Evolutionary conservation across 2,113 vertebrate genomes (phyloP).

Genomic region (Microcebus griseorufus): DNA sequence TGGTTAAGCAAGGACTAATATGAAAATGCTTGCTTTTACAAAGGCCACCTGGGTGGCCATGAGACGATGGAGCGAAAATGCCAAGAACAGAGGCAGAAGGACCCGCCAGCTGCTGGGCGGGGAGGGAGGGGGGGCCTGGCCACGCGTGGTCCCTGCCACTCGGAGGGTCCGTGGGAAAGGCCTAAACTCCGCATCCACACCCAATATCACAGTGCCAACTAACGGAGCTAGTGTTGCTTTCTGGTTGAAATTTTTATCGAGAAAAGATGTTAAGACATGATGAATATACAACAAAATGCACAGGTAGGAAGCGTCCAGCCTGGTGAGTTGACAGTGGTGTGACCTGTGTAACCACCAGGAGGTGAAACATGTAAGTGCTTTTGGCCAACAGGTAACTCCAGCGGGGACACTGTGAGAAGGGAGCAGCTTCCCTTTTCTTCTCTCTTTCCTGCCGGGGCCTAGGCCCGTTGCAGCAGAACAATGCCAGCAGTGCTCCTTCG

Average conservation of each 20-base stretch:
- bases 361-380: background rate
- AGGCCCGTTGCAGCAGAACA: accelerated
- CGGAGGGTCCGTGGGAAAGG: background rate
- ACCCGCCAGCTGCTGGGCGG: background rate
- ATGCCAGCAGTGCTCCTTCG: background rate
- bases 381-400: background rate
- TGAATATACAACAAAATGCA: background rate
- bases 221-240: background rate
- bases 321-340: background rate
- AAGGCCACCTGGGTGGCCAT: background rate
- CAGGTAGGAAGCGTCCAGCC: background rate
- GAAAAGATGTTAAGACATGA: background rate
- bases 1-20: background rate
- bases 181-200: background rate
- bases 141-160: background rate
- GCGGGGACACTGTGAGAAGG: background rate
- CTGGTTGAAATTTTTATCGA: background rate
- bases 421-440: background rate
- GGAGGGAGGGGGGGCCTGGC: accelerated
- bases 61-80: background rate
- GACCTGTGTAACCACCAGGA: background rate
- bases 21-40: background rate
- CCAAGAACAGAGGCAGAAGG: background rate
- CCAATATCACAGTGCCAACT: background rate
- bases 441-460: background rate